Percentiles rank a stretch among this genome's conserved stretches.
These are phyloP conservation scores for Aporophyla lueneburgensis DNA, from an alignment of 2,888 invertebrate genomes.

Conservation along the genomic window DNA sequence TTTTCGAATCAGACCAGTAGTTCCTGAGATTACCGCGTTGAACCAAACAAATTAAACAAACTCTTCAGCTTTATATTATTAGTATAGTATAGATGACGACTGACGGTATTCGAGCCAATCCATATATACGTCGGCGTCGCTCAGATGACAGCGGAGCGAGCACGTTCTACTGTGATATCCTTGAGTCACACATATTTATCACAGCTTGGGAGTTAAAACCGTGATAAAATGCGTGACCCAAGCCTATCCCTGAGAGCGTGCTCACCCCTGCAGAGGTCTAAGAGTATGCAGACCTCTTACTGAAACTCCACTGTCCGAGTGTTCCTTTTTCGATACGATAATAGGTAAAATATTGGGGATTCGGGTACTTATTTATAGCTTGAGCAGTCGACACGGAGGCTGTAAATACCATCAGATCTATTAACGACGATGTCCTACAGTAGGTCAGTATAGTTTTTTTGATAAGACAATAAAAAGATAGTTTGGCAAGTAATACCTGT, in stretches of 20 bases:
- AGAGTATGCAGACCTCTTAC: not conserved
- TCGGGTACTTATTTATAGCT: not conserved
- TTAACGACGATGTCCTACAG: not conserved
- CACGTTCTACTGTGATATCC: too few relatives aligned
- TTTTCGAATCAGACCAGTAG: too few relatives aligned
- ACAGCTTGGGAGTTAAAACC: too few relatives aligned
- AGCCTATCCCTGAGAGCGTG: too few relatives aligned
- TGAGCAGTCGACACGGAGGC: not conserved
- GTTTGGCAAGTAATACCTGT: not conserved
- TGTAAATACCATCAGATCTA: too few relatives aligned
- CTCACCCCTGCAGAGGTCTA: not conserved
- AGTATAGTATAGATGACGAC: not conserved
- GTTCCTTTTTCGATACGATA: not conserved
- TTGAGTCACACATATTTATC: too few relatives aligned
- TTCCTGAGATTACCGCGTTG: too few relatives aligned
- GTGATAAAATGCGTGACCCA: too few relatives aligned
- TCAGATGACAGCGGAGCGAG: not conserved
- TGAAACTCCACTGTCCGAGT: not conserved
- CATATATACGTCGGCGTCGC: not conserved
- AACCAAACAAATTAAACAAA: too few relatives aligned
- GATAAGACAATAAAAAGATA: slow-evolving; percentile 3
- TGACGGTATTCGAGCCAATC: not conserved
- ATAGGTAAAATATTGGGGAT: not conserved
- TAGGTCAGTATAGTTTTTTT: not conserved
- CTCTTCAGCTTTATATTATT: too few relatives aligned